phyloP scores from a whole-genome alignment of 1,140 invertebrate genomes.

The Drusus annulatus region DNA sequence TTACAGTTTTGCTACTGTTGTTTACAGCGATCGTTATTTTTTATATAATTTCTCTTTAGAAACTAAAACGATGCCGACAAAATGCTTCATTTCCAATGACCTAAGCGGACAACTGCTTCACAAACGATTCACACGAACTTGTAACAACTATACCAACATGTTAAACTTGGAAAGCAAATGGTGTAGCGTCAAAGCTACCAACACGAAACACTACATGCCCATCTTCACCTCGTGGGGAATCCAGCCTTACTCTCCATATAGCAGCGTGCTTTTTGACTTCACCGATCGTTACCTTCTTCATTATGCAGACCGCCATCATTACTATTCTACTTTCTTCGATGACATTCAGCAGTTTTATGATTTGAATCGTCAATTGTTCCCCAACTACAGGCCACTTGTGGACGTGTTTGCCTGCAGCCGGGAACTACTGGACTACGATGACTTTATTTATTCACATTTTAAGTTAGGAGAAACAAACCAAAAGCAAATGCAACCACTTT shows the following conservation, averaged over 20 bases:
- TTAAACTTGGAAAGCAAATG: constrained; percentile 45
- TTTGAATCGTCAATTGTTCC: constrained; percentile 42
- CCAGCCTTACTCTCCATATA: constrained; percentile 49
- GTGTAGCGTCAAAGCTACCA: constrained; percentile 9
- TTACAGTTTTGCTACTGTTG: constrained; percentile 61
- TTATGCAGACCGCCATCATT: constrained; percentile 47
- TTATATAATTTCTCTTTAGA: constrained; percentile 60
- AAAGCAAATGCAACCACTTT: constrained; percentile 54
- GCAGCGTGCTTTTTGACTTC: constrained; percentile 47
- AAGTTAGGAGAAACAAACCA: constrained; percentile 49
- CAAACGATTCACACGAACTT: constrained; percentile 51
- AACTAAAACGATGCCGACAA: constrained; percentile 56
- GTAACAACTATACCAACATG: constrained; percentile 50
- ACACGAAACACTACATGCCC: constrained; percentile 56
- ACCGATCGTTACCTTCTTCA: constrained; percentile 45
- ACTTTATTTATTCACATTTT: constrained; percentile 53
- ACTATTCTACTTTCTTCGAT: constrained; percentile 53
- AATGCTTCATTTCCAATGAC: constrained; percentile 52
- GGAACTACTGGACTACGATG: constrained; percentile 59
- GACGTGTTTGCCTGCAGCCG: constrained; percentile 52
- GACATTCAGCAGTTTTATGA: constrained; percentile 53
- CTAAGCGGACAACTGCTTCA: constrained; percentile 40
- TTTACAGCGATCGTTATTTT: constrained; percentile 69
- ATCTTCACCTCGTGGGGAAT: constrained; percentile 55
- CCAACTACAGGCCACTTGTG: constrained; percentile 50